These are phyloP conservation scores for Eilema sororculum DNA, from an alignment of 2,888 invertebrate genomes.

Conservation along the genomic window DNA sequence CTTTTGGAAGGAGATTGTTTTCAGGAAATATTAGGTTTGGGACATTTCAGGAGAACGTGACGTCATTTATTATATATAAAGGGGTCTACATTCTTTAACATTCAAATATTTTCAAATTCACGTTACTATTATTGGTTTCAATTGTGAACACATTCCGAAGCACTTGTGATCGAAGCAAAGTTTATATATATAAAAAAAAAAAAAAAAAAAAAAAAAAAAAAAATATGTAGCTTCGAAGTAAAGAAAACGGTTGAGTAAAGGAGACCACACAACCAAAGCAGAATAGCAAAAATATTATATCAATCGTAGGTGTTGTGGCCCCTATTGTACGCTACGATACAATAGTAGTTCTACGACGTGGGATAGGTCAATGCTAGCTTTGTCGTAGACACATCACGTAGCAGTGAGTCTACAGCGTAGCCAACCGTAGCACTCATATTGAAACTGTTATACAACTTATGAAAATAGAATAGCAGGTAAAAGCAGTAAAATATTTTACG, in stretches of 20 bases:
- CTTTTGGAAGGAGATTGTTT: slow-evolving; percentile 24
- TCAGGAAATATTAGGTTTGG: slow-evolving; percentile 16
- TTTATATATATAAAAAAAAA: neutral
- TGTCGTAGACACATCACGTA: neutral
- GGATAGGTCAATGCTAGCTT: neutral
- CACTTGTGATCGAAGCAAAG: neutral
- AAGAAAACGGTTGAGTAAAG: neutral
- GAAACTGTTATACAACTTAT: neutral
- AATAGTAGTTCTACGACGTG: neutral
- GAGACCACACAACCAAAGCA: too few relatives aligned
- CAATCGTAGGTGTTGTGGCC: too few relatives aligned
- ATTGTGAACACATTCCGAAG: neutral
- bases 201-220: neutral
- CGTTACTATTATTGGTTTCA: too few relatives aligned
- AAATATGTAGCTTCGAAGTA: neutral
- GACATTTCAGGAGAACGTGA: slow-evolving; percentile 7
- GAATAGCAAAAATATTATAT: too few relatives aligned
- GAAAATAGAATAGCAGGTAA: neutral
- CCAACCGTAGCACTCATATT: neutral
- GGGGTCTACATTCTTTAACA: neutral
- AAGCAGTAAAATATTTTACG: neutral
- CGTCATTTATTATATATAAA: neutral
- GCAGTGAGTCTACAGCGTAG: neutral
- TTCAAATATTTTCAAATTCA: neutral
- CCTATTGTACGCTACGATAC: neutral